Conservation (phyloP, 2,113 vertebrate genomes). For the Rhadina sibilatrix region DNA sequence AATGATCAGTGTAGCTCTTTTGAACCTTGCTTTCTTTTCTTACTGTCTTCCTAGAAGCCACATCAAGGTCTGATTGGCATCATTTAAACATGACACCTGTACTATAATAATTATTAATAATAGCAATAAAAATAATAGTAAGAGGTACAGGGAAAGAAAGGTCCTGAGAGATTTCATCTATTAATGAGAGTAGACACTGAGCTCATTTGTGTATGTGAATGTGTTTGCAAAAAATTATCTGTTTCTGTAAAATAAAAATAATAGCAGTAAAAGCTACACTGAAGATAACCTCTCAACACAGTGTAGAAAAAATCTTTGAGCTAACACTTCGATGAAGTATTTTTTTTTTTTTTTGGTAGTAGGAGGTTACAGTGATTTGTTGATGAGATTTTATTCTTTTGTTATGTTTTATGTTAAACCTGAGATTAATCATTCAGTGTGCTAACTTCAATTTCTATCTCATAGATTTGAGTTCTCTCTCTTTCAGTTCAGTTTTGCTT, state of each 20-base stretch:
- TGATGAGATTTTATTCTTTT: conserved; percentile 11
- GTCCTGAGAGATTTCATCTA: not conserved
- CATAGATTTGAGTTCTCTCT: not conserved
- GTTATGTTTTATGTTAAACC: not conserved
- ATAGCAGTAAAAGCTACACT: not conserved
- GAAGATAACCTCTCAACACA: not conserved
- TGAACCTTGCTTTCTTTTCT: conserved; percentile 22
- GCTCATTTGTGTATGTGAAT: not conserved
- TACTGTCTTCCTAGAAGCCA: conserved; percentile 45
- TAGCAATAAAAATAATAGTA: conserved; percentile 38
- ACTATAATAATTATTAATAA: not conserved
- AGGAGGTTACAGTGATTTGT: not conserved
- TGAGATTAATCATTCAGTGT: conserved; percentile 16
- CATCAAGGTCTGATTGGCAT: conserved; percentile 29
- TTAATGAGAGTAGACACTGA: not conserved
- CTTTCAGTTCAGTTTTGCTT: conserved; percentile 1
- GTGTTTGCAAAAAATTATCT: not conserved
- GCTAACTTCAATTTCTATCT: conserved; percentile 11
- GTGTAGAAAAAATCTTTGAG: not conserved
- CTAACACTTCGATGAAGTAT: not conserved
- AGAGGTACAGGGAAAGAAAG: not conserved
- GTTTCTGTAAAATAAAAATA: conserved; percentile 6
- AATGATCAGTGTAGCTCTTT: conserved; percentile 1
- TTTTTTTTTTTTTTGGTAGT: not conserved
- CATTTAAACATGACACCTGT: not conserved